Evolutionary conservation across 2,888 invertebrate genomes (phyloP).

Genomic region (Apamea monoglypha): DNA sequence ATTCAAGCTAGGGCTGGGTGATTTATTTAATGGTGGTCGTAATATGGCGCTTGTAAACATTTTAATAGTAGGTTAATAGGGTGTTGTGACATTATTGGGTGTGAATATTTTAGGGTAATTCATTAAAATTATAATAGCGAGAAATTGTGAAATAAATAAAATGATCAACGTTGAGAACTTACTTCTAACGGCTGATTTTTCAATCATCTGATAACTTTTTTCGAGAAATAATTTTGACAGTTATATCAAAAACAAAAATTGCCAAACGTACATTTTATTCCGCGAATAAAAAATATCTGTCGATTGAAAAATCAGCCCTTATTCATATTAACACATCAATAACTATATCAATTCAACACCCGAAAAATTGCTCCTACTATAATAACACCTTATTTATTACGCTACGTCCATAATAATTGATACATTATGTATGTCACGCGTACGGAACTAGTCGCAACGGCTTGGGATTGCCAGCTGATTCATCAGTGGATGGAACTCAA

Average conservation of each 20-base stretch:
- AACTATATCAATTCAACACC: too few species aligned
- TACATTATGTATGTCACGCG: slow-evolving; percentile 81
- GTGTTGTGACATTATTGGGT: not conserved
- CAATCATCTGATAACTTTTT: too few species aligned
- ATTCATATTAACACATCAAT: too few species aligned
- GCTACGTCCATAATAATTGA: slow-evolving; percentile 16
- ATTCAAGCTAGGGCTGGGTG: slow-evolving; percentile 23
- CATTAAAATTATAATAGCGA: not conserved
- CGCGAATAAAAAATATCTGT: too few species aligned
- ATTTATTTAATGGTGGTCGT: slow-evolving; percentile 21
- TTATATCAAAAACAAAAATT: too few species aligned
- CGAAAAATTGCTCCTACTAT: not conserved
- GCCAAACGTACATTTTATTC: too few species aligned
- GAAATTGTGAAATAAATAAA: not conserved
- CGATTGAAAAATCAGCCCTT: too few species aligned
- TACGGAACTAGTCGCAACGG: slow-evolving; percentile 79
- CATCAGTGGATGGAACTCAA: slow-evolving; percentile 74
- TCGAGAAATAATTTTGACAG: too few species aligned
- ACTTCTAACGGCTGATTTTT: too few species aligned
- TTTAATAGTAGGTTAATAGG: not conserved
- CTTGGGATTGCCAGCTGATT: slow-evolving; percentile 87
- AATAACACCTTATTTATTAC: not conserved
- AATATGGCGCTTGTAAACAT: not conserved
- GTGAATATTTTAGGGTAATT: not conserved
- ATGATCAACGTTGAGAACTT: too few species aligned